These are phyloP conservation scores for Harlomillsia oculata DNA, from an alignment of 1,140 invertebrate species.

Conservation along the genomic window DNA sequence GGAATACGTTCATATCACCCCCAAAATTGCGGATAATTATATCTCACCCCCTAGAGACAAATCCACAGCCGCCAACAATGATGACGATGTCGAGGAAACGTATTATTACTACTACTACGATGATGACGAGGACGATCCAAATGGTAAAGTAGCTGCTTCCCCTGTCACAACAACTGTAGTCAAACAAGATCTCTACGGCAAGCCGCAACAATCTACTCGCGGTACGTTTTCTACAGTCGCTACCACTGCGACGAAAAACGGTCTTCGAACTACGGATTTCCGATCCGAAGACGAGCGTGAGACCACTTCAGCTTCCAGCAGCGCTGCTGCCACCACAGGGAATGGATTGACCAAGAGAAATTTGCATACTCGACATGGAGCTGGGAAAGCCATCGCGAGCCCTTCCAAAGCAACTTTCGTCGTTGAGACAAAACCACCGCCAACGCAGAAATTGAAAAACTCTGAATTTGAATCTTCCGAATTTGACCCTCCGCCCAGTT, in stretches of 20 bases:
- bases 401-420: too few species aligned
- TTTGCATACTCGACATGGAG: slow-evolving; percentile 11
- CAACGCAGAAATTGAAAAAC: neutral
- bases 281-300: neutral
- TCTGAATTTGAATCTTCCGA: slow-evolving; percentile 2
- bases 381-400: too few species aligned
- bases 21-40: slow-evolving; percentile 12
- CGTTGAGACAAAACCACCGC: neutral
- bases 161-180: too few species aligned
- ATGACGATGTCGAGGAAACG: slow-evolving; percentile 41
- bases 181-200: too few species aligned
- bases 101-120: slow-evolving; percentile 36
- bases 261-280: slow-evolving; percentile 13
- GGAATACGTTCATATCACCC: slow-evolving; percentile 1
- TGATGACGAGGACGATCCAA: slow-evolving; percentile 42
- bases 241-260: slow-evolving; percentile 41
- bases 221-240: slow-evolving; percentile 34
- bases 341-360: slow-evolving; percentile 17
- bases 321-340: neutral
- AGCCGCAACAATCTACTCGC: slow-evolving; percentile 24
- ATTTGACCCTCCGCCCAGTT: neutral
- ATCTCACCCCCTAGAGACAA: slow-evolving; percentile 4
- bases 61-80: slow-evolving; percentile 2
- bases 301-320: slow-evolving; percentile 2
- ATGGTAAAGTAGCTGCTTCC: slow-evolving; percentile 44